These are phyloP conservation scores for Piliocolobus tephrosceles DNA, from an alignment of 2,113 vertebrate species.

Conservation along the genomic window DNA sequence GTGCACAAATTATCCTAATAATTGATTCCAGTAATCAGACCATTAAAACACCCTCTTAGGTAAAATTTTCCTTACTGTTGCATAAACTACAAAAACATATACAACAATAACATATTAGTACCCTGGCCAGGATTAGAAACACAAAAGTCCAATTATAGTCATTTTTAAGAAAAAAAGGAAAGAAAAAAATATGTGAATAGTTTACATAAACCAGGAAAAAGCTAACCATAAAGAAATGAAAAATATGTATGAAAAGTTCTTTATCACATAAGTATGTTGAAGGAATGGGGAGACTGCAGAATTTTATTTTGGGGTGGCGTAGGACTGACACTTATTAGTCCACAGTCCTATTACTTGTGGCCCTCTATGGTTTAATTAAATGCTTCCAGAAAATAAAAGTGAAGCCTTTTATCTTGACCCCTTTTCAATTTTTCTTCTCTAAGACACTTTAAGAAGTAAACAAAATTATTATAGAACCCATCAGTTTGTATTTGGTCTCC, in stretches of 20 bases:
- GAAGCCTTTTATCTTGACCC: not conserved
- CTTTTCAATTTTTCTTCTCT: not conserved
- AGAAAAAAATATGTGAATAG: not conserved
- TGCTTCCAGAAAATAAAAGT: not conserved
- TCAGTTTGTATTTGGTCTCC: not conserved
- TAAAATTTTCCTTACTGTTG: constrained; percentile 84
- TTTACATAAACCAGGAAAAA: not conserved
- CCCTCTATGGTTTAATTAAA: not conserved
- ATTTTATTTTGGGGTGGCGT: not conserved
- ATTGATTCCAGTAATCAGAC: constrained; percentile 84
- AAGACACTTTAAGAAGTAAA: not conserved
- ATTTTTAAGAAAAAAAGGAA: not conserved
- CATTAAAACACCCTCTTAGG: constrained; percentile 84
- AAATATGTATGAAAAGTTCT: not conserved
- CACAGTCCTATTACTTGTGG: not conserved
- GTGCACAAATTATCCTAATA: constrained; percentile 81
- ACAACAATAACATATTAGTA: constrained; percentile 74
- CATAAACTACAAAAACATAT: constrained; percentile 78
- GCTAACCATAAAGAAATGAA: not conserved
- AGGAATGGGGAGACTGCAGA: not conserved
- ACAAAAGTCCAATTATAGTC: not conserved
- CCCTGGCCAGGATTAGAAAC: constrained; percentile 3
- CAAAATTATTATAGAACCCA: not conserved
- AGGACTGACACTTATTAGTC: not conserved
- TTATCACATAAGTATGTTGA: not conserved